Evolutionary conservation across 1,140 invertebrate genomes (phyloP), one percentile per base, ranked within the genome.

Genomic region (Heterodera carotae): DNA sequence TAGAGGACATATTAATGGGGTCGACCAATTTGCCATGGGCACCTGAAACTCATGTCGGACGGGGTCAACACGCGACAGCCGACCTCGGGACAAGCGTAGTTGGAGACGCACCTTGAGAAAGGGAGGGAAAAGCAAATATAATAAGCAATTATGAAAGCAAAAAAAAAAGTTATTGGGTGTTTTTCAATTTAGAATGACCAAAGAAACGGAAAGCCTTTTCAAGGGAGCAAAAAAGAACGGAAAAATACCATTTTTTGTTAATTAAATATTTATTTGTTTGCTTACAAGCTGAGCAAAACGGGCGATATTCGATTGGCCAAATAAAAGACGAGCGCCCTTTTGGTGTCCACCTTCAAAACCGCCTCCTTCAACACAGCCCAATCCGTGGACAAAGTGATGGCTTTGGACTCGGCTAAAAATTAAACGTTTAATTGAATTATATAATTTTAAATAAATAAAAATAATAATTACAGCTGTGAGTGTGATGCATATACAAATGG

Each of bases 81-180:
- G 56, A 86, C 77, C 36, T 80, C 75, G 7, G 86, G 85, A 34
- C 81, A 75, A n/a, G 71, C 76, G 71, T 88, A 88, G 18, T 88
- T 87, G n/a, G 88, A 85, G 69, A 89, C 88, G 84, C 90, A 90
- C 48, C 90, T 90, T 78, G n/a, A n/a, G 39, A 43, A 43, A 43
- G 12, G 12, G 39, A 8, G 39, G 39, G 12, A 43, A 2, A 43
- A 8, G 39, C 6, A 6, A 43, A 12, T 12, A 43, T 8, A 8
- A 8, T 43, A 43, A 43, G 39, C n/a, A n/a, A n/a, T n/a, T n/a
- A n/a, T n/a, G n/a, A n/a, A n/a, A n/a, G n/a, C n/a, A n/a, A n/a
- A n/a, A n/a, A n/a, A n/a, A n/a, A n/a, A n/a, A n/a, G n/a, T n/a
- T n/a, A n/a, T n/a, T n/a, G n/a, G n/a, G n/a, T n/a, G n/a, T n/a